Conservation (phyloP, 2,888 invertebrate genomes). For the Phrixothrix hirtus region DNA sequence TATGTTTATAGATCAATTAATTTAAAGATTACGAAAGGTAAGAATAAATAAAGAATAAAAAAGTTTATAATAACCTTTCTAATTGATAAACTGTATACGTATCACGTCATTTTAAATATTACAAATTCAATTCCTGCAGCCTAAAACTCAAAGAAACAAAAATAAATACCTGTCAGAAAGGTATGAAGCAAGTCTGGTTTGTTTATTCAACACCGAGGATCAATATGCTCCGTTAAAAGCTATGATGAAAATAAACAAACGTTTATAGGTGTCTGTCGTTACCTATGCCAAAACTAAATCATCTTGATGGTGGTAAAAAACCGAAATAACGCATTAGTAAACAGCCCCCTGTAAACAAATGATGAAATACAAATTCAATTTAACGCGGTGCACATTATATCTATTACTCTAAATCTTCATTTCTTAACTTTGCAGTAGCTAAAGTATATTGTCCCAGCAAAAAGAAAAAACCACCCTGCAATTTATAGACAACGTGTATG, state of each 20-base stretch:
- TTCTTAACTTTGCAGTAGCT: slow-evolving; percentile 12
- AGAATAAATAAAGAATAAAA: no score
- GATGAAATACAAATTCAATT: slow-evolving; percentile 2
- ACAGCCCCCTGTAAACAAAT: neutral
- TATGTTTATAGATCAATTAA: no score
- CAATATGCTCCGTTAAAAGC: slow-evolving; percentile 31
- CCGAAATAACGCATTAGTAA: slow-evolving; percentile 4
- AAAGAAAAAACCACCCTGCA: slow-evolving; percentile 35
- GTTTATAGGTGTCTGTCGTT: slow-evolving; percentile 31
- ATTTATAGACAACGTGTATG: slow-evolving; percentile 36
- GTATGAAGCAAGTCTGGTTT: slow-evolving; percentile 27
- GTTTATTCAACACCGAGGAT: slow-evolving; percentile 27
- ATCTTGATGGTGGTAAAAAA: slow-evolving; percentile 6
- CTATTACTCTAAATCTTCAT: slow-evolving; percentile 4
- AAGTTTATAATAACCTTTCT: no score
- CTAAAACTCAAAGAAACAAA: slow-evolving; percentile 19
- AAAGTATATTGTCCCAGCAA: slow-evolving; percentile 18
- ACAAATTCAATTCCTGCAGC: slow-evolving; percentile 2
- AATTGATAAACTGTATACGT: no score
- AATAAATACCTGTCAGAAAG: slow-evolving; percentile 34
- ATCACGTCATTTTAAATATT: slow-evolving; percentile 1
- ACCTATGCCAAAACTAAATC: slow-evolving; percentile 25
- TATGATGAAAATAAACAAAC: slow-evolving; percentile 29
- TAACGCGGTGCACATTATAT: slow-evolving; percentile 3
- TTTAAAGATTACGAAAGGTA: no score